Evolutionary conservation across 2,888 invertebrate species (phyloP), one percentile per base, ranked within the genome.

Genomic region (Mesoligia furuncula): DNA sequence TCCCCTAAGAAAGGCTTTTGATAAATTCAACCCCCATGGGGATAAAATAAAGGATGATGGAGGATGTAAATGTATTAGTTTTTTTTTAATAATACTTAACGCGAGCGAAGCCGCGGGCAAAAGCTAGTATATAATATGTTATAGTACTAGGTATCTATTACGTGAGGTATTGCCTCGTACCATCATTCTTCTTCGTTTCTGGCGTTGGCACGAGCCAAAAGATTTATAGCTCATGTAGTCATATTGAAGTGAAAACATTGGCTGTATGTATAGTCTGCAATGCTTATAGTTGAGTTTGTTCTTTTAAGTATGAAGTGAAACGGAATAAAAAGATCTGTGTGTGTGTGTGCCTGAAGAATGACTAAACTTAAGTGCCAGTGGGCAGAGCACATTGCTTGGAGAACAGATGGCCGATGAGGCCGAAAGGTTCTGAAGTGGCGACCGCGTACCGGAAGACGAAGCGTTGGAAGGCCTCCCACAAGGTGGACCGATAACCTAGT

Each of bases 161-260:
- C 31, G 31, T 64, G 3, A 15, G 15, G 31, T 64, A 64, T 64
- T 36, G 36, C 24, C 24, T 13, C 8, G 27, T 20, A 20, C n/a
- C 13, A 73, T 67, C n/a, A 48, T 68, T 68, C 13, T 68, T 73
- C 27, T 39, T 20, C n/a, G 6, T 69, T 51, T 51, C 39, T 39
- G 5, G 15, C 6, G 36, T 51, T 51, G 20, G 20, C 20, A 73
- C 27, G 6, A 69, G 27, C 27, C 20, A 69, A 39, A 73, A n/a
- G 13, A 69, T 68, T 36, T n/a, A 15, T 15, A 27, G 54, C 42
- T 13, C 42, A 42, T 42, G 11, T 42, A 42, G 24, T 31, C 15
- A 7, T 27, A 2, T 42, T 54, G 7, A 24, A 17, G 27, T 73
- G 31, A 71, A 73, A 31, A 71, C 17, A 27, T 64, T 69, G 13